Evolutionary conservation across 2,888 invertebrate genomes (phyloP).

Genomic region (Folsomia candida): DNA sequence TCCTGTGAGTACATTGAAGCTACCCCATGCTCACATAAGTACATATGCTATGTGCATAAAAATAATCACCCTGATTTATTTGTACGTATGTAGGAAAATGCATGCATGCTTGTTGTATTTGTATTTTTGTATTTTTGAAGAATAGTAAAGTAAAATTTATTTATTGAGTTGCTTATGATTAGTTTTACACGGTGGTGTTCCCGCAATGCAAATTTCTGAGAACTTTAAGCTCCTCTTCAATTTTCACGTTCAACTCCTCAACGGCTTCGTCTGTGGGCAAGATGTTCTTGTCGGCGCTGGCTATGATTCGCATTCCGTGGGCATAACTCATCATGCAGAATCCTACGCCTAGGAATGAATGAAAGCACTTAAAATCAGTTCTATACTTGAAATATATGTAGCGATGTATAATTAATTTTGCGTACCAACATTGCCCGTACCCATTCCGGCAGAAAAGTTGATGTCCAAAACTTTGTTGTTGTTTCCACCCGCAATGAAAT

Average conservation of each 20-base stretch:
- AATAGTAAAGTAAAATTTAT: background rate
- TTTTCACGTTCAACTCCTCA: constrained; percentile 29
- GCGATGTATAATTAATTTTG: too few relatives aligned
- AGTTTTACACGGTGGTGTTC: too few relatives aligned
- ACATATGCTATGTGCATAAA: too few relatives aligned
- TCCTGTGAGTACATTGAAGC: too few relatives aligned
- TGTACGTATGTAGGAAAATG: too few relatives aligned
- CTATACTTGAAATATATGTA: too few relatives aligned
- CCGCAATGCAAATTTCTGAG: background rate
- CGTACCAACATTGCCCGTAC: constrained; percentile 41
- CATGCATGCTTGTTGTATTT: too few relatives aligned
- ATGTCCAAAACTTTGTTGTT: constrained; percentile 31
- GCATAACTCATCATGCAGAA: constrained; percentile 43
- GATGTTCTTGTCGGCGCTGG: constrained; percentile 32
- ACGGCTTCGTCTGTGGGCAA: constrained; percentile 30
- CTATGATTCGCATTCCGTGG: constrained; percentile 35
- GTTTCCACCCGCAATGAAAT: constrained; percentile 30
- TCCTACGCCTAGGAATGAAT: constrained; percentile 39
- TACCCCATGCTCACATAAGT: too few relatives aligned
- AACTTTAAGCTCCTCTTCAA: constrained; percentile 32
- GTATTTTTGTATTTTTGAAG: background rate
- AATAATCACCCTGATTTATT: too few relatives aligned
- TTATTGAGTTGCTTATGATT: background rate
- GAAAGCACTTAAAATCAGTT: too few relatives aligned
- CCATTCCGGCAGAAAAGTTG: constrained; percentile 39